Base-by-base conservation (phyloP, 2,113 vertebrate species). In the Girardinichthys multiradiatus region DNA sequence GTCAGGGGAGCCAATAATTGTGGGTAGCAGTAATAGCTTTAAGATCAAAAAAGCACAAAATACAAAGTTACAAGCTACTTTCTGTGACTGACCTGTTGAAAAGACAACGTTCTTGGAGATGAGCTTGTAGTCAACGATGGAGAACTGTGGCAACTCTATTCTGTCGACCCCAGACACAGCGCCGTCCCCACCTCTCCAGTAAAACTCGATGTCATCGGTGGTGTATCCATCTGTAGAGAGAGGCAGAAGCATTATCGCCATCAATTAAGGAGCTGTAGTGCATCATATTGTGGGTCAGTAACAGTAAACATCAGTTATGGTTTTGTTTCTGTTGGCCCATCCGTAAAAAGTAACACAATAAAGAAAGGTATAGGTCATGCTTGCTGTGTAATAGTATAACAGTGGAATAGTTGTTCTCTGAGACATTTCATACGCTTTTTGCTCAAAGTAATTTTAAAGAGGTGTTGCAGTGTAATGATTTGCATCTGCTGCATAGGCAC, bases 171-270 rank as follows among this genome's bases (percentile, higher is more conserved):
- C 98, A 1, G 98, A 97, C 68, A 99, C 98, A 0, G 98, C 98
- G 1, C 96, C 96, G 19, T 97, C 95, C 83, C 96, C 98, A 2
- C 97, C 97, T 70, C 97, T 94, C 98, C 98, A 99, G 91, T 99
- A 99, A 94, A 99, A 99, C 82, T 99, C 97, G 57, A 99, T 99
- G 89, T 99, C 98, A 64, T 99, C 98, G 27, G 98, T 99, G 68
- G 98, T 99, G 72, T 99, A 99, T 83, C 98, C 98, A 90, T 99
- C 98, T 99, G 90, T 81, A 92, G 82, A 66, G 4, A 83, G 65
- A 72, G 45, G n/a, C 28, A 29, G 26, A 45, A 80, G 26, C n/a
- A 54, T 78, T 37, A 78, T 51, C 64, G 70, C 60, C 19, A 11
- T 57, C 63, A 66, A 76, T 39, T 72, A 76, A 30, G 26, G 42